Percentiles rank a stretch among this genome's conserved stretches.
Conservation (phyloP, 2,888 invertebrate species). For the Priocnemis perturbator region DNA sequence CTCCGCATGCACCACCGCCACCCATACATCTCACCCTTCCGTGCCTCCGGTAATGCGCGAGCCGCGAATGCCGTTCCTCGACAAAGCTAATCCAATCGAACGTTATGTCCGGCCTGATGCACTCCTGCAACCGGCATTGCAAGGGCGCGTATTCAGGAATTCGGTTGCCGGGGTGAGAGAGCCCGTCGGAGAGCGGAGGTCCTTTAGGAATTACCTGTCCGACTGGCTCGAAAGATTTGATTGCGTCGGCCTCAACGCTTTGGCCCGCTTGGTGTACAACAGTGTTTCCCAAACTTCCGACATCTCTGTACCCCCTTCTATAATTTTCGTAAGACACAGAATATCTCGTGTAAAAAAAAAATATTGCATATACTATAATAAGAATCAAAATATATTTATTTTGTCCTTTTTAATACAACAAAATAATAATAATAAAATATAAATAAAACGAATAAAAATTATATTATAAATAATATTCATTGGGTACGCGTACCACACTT, state of each 20-base stretch:
- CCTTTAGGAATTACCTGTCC: slow-evolving; percentile 36
- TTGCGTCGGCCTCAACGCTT: background rate
- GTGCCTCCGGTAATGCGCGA: slow-evolving; percentile 57
- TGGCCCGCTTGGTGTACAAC: too few relatives aligned
- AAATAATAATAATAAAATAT: too few relatives aligned
- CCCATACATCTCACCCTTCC: slow-evolving; percentile 23
- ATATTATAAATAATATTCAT: too few relatives aligned
- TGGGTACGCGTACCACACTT: too few relatives aligned
- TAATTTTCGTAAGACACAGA: too few relatives aligned
- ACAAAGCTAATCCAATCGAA: slow-evolving; percentile 58
- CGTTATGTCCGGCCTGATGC: slow-evolving; percentile 46
- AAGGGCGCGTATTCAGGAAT: slow-evolving; percentile 4
- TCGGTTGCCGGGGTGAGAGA: background rate
- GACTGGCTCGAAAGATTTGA: slow-evolving; percentile 26
- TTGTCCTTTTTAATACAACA: too few relatives aligned
- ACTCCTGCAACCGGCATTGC: slow-evolving; percentile 26
- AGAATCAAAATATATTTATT: too few relatives aligned
- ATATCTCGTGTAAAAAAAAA: too few relatives aligned
- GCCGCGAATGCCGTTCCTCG: slow-evolving; percentile 52
- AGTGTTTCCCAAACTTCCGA: too few relatives aligned
- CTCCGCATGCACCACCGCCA: background rate
- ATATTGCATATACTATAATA: too few relatives aligned
- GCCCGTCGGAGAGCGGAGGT: slow-evolving; percentile 19
- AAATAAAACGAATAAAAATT: too few relatives aligned
- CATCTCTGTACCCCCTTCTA: too few relatives aligned